phyloP scores from a whole-genome alignment of 2,113 vertebrate genomes.

The zebrafish (Danio rerio) region GRCz12tu NC_133188.1:29671501-29672000 shows the following conservation, averaged over 20 bases:
- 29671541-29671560: conserved; percentile 62
- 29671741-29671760: not conserved
- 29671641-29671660: conserved; percentile 15
- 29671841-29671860: too few relatives aligned
- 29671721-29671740: not conserved
- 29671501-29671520: conserved; percentile 65
- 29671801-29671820: too few relatives aligned
- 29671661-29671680: conserved; percentile 35
- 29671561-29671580: conserved; percentile 62
- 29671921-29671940: too few relatives aligned
- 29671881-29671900: too few relatives aligned
- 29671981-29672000: too few relatives aligned
- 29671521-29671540: conserved; percentile 52
- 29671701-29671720: not conserved
- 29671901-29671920: too few relatives aligned
- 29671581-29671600: conserved; percentile 57
- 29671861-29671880: too few relatives aligned
- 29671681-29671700: not conserved
- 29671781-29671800: too few relatives aligned
- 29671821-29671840: too few relatives aligned
- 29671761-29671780: too few relatives aligned
- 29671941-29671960: too few relatives aligned
- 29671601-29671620: conserved; percentile 40
- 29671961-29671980: too few relatives aligned
- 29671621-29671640: conserved; percentile 48